Base-by-base conservation (phyloP, 2,797 vertebrate genomes). In the Gastrophryne carolinensis region DNA sequence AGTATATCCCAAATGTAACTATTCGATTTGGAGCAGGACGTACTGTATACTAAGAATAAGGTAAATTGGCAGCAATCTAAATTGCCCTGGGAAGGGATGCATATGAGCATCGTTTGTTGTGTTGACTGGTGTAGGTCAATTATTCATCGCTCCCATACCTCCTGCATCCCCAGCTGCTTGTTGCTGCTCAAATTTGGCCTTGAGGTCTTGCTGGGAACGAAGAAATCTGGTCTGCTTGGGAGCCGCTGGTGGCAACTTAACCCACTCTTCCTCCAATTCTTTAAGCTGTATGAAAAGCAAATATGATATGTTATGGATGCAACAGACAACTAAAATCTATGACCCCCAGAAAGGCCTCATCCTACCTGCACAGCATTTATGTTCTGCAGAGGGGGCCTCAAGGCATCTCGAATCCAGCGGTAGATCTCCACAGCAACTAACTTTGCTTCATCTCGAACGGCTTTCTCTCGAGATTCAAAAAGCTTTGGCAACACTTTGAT, bases 401-500 rank as follows among this genome's bases (percentile, higher is more conserved):
- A 84, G 44, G 96, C 96, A 85, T 99, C 98, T 71, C 95, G 86
- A 87, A 99, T 98, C 97, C 98, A 99, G 70, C 90, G 93, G 82
- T 95, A 99, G 78, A 98, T 94, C 86, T 99, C 98, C 26, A 99
- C 87, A 24, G 98, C 95, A 32, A 98, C 89, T 67, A 93, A 87
- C 86, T 96, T 99, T 82, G 96, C 96, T 87, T 99, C 98, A 7
- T 99, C 96, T 84, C 97, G 88, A 85, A 99, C 93, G 0, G 96
- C 94, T 83, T 99, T 99, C 80, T 99, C 97, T 86, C 97, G 93
- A 85, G 98, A 99, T 82, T 99, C 97, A 85, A 99, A 99, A 72
- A 96, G 93, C 86, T 99, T 99, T 87, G 95, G 89, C 88, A 99
- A 89, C 65, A 95, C 84, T 92, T 98, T 99, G 80, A 99, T 96